phyloP scores from a whole-genome alignment of 2,797 vertebrate genomes.

The Rousettus madagascariensis region DNA sequence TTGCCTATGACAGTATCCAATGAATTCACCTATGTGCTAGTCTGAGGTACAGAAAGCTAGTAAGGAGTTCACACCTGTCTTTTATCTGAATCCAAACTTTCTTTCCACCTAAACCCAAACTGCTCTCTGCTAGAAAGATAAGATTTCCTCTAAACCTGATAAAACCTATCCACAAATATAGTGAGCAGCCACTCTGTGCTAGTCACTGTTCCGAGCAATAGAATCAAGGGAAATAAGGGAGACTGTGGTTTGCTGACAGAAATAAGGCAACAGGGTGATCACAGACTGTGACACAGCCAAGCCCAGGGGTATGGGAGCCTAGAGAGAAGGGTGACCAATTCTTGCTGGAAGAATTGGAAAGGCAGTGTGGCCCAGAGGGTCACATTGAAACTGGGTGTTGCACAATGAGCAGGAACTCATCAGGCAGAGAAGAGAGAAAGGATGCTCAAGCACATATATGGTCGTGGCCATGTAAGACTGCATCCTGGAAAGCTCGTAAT shows the following conservation, averaged over 20 bases:
- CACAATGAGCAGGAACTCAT: neutral
- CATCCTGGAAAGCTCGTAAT: accelerated
- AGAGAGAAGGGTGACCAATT: neutral
- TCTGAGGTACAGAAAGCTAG: no score
- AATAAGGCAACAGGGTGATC: neutral
- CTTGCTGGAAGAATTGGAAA: neutral
- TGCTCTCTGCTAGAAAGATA: neutral
- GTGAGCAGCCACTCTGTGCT: accelerated
- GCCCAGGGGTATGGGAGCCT: neutral
- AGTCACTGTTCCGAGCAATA: neutral
- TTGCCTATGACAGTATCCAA: neutral
- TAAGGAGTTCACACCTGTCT: neutral
- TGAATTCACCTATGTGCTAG: neutral
- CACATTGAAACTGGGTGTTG: neutral
- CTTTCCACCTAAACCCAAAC: neutral
- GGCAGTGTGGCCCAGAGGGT: neutral
- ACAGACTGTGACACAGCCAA: neutral
- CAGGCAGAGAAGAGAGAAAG: neutral
- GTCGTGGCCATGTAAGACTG: accelerated
- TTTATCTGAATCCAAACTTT: neutral
- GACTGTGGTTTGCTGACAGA: neutral
- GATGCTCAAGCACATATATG: accelerated
- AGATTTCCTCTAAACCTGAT: neutral
- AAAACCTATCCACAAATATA: neutral
- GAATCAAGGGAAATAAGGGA: neutral